Percentiles rank a stretch among this genome's conserved stretches.
These are phyloP conservation scores for Aurelia sp. DNA, from an alignment of 30 jellyfish, hydroid and myxozoan genomes.

Conservation along the genomic window DNA sequence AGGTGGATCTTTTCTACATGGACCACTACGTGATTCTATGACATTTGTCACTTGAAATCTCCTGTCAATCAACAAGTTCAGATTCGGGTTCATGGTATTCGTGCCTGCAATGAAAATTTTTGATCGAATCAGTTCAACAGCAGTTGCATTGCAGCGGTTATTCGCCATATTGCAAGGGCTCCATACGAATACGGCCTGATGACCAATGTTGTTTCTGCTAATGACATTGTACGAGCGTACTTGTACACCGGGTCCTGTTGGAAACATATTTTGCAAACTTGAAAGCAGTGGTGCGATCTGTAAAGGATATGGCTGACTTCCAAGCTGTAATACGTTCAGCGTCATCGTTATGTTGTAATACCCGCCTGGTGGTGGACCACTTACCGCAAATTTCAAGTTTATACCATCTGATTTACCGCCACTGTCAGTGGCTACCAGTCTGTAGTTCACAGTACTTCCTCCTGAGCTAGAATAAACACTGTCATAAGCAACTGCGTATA, in stretches of 20 bases:
- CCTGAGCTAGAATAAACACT: background rate
- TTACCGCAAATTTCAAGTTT: background rate
- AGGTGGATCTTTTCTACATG: constrained; percentile 51
- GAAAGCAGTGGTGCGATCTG: constrained; percentile 16
- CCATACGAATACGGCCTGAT: constrained; percentile 37
- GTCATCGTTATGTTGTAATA: constrained; percentile 60
- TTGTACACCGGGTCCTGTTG: constrained; percentile 17
- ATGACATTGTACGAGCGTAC: constrained; percentile 40
- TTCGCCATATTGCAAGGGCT: constrained; percentile 26
- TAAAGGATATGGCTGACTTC: constrained; percentile 12
- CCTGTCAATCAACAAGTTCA: constrained; percentile 5
- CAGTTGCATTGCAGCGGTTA: constrained; percentile 20
- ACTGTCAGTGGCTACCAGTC: constrained; percentile 60
- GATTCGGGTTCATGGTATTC: constrained; percentile 9
- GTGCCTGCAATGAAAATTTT: constrained; percentile 36
- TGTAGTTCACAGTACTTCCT: background rate
- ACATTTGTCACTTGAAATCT: constrained; percentile 34
- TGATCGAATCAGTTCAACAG: constrained; percentile 8
- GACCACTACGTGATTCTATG: constrained; percentile 48
- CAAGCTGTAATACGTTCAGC: constrained; percentile 8
- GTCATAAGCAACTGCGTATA: constrained; percentile 50
- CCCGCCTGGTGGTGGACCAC: constrained; percentile 41
- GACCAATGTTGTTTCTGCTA: background rate
- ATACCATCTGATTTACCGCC: constrained; percentile 23
- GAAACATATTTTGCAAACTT: constrained; percentile 16